Percentiles rank a stretch among this genome's conserved stretches.
phyloP scores from a whole-genome alignment of 2,797 vertebrate genomes.

The Monodelphis domestica region DNA sequence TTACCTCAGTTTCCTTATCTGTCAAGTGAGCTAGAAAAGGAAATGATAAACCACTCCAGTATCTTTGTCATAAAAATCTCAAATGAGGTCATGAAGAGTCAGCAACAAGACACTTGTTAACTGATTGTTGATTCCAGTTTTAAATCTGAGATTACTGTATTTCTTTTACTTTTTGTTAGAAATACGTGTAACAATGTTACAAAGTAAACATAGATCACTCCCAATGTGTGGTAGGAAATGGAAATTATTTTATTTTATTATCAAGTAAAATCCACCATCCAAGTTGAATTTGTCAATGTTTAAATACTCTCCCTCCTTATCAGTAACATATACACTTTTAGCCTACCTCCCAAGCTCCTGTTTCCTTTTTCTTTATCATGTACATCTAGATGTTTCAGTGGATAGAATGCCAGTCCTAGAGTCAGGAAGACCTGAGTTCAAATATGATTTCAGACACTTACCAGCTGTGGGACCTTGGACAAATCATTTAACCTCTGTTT shows the following conservation, averaged over 20 bases:
- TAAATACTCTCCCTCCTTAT: neutral
- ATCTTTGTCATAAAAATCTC: no score
- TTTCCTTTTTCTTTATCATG: neutral
- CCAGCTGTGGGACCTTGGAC: neutral
- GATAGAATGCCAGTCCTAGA: neutral
- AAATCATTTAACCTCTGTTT: neutral
- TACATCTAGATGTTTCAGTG: neutral
- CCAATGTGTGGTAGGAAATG: constrained; percentile 11
- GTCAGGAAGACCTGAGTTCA: neutral
- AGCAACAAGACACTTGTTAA: no score
- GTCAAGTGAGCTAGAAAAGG: no score
- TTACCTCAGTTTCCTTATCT: no score
- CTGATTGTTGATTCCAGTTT: neutral
- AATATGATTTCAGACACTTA: neutral
- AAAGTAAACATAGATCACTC: constrained; percentile 42
- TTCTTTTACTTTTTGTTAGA: neutral
- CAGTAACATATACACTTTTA: neutral
- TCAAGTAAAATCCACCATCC: neutral
- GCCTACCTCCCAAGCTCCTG: neutral
- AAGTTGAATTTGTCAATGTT: neutral
- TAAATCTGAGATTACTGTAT: neutral
- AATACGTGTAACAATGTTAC: constrained; percentile 42
- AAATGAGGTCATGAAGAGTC: no score
- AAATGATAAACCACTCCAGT: no score
- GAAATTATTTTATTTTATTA: constrained; percentile 17